These are phyloP conservation scores for Etheostoma cragini DNA, from an alignment of 2,113 vertebrate species.

Conservation along the genomic window DNA sequence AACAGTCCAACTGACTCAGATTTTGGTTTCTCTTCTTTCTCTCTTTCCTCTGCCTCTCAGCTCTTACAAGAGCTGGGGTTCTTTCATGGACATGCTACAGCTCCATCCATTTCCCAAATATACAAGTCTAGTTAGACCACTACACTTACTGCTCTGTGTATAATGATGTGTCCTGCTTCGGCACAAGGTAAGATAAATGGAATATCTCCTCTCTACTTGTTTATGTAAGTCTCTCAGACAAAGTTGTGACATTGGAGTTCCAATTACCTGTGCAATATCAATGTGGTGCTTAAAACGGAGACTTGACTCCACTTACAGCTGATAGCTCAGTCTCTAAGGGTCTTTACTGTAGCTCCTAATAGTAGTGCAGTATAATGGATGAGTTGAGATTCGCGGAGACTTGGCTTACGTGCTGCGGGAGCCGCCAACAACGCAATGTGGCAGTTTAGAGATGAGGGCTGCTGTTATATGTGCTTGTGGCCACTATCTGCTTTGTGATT, in stretches of 20 bases:
- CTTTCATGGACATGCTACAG: slow-evolving; percentile 42
- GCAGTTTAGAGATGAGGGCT: slow-evolving; percentile 38
- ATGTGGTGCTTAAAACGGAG: slow-evolving; percentile 73
- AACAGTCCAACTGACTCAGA: slow-evolving; percentile 26
- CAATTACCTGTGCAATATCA: slow-evolving; percentile 81
- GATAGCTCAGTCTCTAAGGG: slow-evolving; percentile 67
- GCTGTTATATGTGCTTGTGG: slow-evolving; percentile 15
- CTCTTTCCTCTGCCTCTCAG: slow-evolving; percentile 26
- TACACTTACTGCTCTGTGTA: slow-evolving; percentile 61
- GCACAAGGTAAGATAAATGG: slow-evolving; percentile 81
- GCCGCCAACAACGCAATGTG: slow-evolving; percentile 42
- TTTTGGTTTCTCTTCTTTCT: slow-evolving; percentile 27
- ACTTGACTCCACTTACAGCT: slow-evolving; percentile 74
- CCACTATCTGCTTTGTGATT: slow-evolving; percentile 11
- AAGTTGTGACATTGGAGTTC: slow-evolving; percentile 73
- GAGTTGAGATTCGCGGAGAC: slow-evolving; percentile 50
- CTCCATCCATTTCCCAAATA: slow-evolving; percentile 73
- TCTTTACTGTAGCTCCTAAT: slow-evolving; percentile 64
- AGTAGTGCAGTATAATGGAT: slow-evolving; percentile 60
- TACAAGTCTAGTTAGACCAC: slow-evolving; percentile 71
- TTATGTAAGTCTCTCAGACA: slow-evolving; percentile 74
- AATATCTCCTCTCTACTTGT: slow-evolving; percentile 73
- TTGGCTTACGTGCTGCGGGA: slow-evolving; percentile 43
- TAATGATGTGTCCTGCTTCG: slow-evolving; percentile 72
- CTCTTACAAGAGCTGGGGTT: slow-evolving; percentile 34